phyloP scores from a whole-genome alignment of 2,797 vertebrate species.

The Darevskia mixta region DNA sequence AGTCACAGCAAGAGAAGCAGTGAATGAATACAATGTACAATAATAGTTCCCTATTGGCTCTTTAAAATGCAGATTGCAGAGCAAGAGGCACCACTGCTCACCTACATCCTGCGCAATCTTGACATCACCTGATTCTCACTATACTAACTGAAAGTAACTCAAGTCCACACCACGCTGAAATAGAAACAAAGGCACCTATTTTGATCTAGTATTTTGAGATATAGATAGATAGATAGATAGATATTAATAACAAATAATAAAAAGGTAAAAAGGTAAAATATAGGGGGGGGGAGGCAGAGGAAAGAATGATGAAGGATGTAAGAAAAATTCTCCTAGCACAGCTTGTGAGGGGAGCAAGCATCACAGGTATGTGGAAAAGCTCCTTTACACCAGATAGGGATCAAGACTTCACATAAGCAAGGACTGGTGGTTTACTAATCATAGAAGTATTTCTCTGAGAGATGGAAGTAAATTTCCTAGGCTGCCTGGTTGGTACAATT shows the following conservation, averaged over 20 bases:
- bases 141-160: conserved; percentile 1
- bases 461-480: neutral
- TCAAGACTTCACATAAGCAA: neutral
- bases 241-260: neutral
- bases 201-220: neutral
- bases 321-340: neutral
- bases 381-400: neutral
- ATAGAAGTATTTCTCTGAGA: neutral
- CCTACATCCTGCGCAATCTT: neutral
- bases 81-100: neutral
- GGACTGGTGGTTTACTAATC: neutral
- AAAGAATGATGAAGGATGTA: neutral
- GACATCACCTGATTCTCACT: neutral
- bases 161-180: neutral
- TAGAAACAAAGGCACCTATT: neutral
- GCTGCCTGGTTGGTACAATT: neutral
- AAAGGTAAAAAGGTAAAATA: no score
- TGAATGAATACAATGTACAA: neutral
- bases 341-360: neutral
- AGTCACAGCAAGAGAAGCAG: neutral
- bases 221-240: no score
- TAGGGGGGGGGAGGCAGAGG: neutral
- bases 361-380: neutral
- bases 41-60: neutral
- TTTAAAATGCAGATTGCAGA: conserved; percentile 20